These are phyloP conservation scores for Zaprionus bogoriensis DNA, from an alignment of 2,888 invertebrate species.

Conservation along the genomic window DNA sequence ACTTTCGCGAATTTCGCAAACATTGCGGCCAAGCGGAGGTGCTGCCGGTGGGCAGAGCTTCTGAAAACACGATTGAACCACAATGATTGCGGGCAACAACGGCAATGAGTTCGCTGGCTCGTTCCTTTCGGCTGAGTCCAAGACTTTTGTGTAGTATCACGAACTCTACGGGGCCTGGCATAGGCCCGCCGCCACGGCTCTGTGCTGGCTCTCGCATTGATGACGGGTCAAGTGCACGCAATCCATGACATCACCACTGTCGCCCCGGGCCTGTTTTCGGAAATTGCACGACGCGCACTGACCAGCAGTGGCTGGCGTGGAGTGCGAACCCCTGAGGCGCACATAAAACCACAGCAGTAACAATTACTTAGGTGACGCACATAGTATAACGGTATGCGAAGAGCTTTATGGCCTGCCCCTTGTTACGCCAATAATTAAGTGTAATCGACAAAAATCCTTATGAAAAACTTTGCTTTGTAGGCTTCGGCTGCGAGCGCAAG, in stretches of 20 bases:
- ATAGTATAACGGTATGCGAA: neutral
- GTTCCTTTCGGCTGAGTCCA: constrained; percentile 37
- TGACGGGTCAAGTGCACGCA: constrained; percentile 78
- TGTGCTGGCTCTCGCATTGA: constrained; percentile 53
- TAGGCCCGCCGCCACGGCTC: constrained; percentile 14
- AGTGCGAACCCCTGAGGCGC: constrained; percentile 21
- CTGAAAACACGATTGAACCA: constrained; percentile 55
- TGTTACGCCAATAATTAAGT: constrained; percentile 22
- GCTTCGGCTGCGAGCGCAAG: neutral
- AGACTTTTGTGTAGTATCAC: constrained; percentile 26
- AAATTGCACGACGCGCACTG: constrained; percentile 18
- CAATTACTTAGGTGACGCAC: constrained; percentile 34
- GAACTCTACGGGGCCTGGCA: constrained; percentile 3
- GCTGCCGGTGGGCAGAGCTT: constrained; percentile 17
- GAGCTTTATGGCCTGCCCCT: constrained; percentile 11
- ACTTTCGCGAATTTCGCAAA: constrained; percentile 35
- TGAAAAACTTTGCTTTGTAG: constrained; percentile 3
- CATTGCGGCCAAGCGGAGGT: constrained; percentile 44
- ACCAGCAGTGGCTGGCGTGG: constrained; percentile 32
- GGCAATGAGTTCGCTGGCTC: constrained; percentile 53
- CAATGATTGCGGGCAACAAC: constrained; percentile 51
- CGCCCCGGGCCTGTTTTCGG: constrained; percentile 15
- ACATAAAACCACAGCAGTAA: constrained; percentile 14
- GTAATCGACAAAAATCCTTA: constrained; percentile 9
- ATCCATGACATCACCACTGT: constrained; percentile 77